These are phyloP conservation scores for Drosophila gunungcola DNA, from an alignment of 1,140 invertebrate species.

Conservation along the genomic window DNA sequence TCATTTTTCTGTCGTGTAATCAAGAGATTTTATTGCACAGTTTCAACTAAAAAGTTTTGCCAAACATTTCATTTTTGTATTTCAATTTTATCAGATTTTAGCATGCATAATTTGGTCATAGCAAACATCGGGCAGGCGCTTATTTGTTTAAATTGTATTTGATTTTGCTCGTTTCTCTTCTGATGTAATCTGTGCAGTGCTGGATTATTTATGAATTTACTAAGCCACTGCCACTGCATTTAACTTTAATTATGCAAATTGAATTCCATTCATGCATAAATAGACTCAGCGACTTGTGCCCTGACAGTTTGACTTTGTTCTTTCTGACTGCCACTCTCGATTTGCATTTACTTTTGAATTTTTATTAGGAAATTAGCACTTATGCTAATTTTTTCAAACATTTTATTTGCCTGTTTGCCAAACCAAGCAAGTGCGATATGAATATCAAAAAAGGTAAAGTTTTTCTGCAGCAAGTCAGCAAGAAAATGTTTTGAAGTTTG, in stretches of 20 bases:
- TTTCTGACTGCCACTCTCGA: slow-evolving; percentile 12
- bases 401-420: slow-evolving; percentile 51
- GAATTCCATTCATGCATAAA: slow-evolving; percentile 73
- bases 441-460: slow-evolving; percentile 29
- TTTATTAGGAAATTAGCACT: slow-evolving; percentile 75
- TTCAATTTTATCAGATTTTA: slow-evolving; percentile 22
- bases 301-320: slow-evolving; percentile 26
- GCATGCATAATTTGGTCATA: slow-evolving; percentile 42
- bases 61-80: slow-evolving; percentile 1
- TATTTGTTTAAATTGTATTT: slow-evolving; percentile 52
- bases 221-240: slow-evolving; percentile 56
- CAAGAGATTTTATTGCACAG: background rate
- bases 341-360: slow-evolving; percentile 78
- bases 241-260: slow-evolving; percentile 77
- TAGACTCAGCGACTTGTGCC: slow-evolving; percentile 39
- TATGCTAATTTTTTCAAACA: slow-evolving; percentile 59
- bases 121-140: slow-evolving; percentile 17
- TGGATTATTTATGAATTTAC: slow-evolving; percentile 51
- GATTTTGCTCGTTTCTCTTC: slow-evolving; percentile 19
- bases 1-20: background rate
- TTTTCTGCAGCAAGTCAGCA: slow-evolving; percentile 29
- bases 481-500: slow-evolving; percentile 27
- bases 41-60: background rate
- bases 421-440: slow-evolving; percentile 23
- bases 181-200: slow-evolving; percentile 26